phyloP scores from a whole-genome alignment of 2,797 vertebrate genomes.

The Thripadectes ignobilis region DNA sequence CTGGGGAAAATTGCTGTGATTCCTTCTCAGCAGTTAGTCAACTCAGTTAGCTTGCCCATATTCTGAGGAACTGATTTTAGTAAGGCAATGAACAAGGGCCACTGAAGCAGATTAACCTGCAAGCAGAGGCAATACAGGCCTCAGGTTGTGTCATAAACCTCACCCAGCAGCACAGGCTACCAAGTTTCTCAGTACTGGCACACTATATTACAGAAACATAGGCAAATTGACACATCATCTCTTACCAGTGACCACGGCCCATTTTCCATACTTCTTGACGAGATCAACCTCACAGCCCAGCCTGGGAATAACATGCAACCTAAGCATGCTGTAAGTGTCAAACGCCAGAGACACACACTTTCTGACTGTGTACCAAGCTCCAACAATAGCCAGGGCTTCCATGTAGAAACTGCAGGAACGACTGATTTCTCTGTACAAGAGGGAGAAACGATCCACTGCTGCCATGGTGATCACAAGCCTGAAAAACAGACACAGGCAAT shows the following conservation, averaged over 20 bases:
- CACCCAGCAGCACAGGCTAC: background rate
- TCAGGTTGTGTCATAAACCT: background rate
- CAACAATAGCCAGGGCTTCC: conserved; percentile 89
- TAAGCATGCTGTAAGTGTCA: conserved; percentile 81
- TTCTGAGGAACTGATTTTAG: background rate
- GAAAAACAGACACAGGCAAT: background rate
- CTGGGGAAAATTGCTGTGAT: background rate
- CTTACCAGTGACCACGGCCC: conserved; percentile 93
- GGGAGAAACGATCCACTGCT: conserved; percentile 90
- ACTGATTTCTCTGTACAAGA: conserved; percentile 88
- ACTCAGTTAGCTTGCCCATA: background rate
- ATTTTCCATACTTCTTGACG: conserved; percentile 84
- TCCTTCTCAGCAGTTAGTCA: background rate
- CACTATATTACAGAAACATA: background rate
- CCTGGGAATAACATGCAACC: conserved; percentile 87
- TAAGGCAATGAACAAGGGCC: background rate
- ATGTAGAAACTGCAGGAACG: conserved; percentile 84
- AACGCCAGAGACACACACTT: conserved; percentile 77
- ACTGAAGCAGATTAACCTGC: background rate
- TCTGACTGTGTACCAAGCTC: conserved; percentile 86
- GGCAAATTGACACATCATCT: background rate
- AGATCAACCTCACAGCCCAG: conserved; percentile 78
- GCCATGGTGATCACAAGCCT: conserved; percentile 82
- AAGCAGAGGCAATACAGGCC: background rate
- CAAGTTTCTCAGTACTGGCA: background rate